Evolutionary conservation across 2,888 invertebrate species (phyloP), one percentile per base, ranked within the genome.

Genomic region (Caenorhabditis afra): DNA sequence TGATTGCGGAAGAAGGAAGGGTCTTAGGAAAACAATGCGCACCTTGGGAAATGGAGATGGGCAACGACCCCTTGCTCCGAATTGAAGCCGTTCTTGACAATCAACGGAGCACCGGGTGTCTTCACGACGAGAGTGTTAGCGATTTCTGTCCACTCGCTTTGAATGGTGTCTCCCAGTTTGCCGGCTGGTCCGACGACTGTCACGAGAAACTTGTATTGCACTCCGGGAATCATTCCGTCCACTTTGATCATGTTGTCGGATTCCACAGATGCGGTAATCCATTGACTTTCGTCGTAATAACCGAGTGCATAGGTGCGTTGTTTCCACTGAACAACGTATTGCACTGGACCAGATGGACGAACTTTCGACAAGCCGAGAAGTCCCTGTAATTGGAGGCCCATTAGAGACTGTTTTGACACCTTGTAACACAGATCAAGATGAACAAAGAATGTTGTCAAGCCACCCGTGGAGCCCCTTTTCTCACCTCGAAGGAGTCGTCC

Each of bases 221-320:
- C 81, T 11, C 89, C 89, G n/a, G 89, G 86, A 22, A 87, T 84
- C 50, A 89, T 67, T 16, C 87, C 87, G 35, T 87, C 87, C 1
- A 86, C 88, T 23, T 81, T 78, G 78, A 89, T 82, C 16, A 82
- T 71, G 18, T 65, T 79, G 22, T 74, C 75, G 1, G 83, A 68
- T 70, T 88, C 88, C n/a, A 88, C 88, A 66, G 89, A 87, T 0
- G 89, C 87, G 3, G 89, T 89, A 52, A 89, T 89, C 87, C 88
- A 87, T 55, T 86, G 79, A 12, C 84, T 85, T 45, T 88, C 88
- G 49, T 87, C 85, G 52, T 79, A 79, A 11, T 77, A 73, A 2
- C 81, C 82, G n/a, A 82, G 23, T 0, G 78, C 81, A 53, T 81
- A 73, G 0, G 81, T 78, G 35, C 85, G 74, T 49, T 86, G 85